Conservation (phyloP, 2,797 vertebrate genomes). For the Anisognathus igniventris region DNA sequence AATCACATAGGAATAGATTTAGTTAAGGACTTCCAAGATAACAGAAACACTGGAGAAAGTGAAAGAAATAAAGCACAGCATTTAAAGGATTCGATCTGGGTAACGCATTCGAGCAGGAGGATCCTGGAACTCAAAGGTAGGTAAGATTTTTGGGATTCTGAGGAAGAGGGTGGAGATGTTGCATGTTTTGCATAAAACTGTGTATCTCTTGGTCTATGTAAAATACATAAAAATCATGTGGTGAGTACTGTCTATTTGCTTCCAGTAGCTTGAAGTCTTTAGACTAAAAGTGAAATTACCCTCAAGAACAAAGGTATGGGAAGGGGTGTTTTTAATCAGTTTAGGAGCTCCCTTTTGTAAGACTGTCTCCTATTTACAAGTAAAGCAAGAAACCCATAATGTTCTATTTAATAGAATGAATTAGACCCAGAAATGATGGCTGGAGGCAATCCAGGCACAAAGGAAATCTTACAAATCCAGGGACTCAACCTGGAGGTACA, state of each 20-base stretch:
- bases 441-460: neutral
- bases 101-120: neutral
- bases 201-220: neutral
- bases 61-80: neutral
- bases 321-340: neutral
- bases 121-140: neutral
- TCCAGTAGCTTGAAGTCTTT: neutral
- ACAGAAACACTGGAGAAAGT: neutral
- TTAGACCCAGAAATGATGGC: neutral
- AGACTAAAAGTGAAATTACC: neutral
- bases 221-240: neutral
- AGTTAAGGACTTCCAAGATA: neutral
- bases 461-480: neutral
- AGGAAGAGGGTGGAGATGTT: neutral
- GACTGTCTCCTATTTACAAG: neutral
- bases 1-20: neutral
- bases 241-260: neutral
- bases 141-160: neutral
- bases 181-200: neutral
- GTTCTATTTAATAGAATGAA: neutral
- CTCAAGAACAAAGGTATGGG: neutral
- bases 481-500: neutral
- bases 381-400: neutral
- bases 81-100: neutral
- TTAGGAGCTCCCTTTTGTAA: neutral